A percentile compares a stretch with the other conserved stretches of the same genome.
Conservation (phyloP, 92 coral and sea anemone genomes). For the Ricordea florida region DNA sequence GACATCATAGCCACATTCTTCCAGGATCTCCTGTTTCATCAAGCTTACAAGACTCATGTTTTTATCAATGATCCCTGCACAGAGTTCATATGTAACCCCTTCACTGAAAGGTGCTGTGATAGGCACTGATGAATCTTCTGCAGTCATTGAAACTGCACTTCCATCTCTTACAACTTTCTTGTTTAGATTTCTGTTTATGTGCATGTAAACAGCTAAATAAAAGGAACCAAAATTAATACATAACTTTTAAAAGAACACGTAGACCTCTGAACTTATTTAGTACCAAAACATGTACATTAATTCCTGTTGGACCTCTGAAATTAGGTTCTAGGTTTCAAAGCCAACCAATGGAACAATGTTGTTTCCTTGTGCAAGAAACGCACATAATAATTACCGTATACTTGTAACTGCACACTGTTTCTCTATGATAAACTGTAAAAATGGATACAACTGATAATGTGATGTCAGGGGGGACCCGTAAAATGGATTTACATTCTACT, state of each 20-base stretch:
- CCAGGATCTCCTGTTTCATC: constrained; percentile 90
- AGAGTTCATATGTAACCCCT: constrained; percentile 94
- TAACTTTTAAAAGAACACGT: background rate
- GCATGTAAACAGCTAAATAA: constrained; percentile 94
- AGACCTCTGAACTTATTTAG: background rate
- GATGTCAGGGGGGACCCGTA: too few species aligned
- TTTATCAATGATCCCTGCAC: constrained; percentile 97
- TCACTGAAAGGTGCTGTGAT: constrained; percentile 68
- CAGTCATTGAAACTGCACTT: constrained; percentile 30
- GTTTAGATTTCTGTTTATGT: constrained; percentile 73
- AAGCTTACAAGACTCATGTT: constrained; percentile 64
- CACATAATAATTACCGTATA: too few species aligned
- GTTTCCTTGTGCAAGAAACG: too few species aligned
- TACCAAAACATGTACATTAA: background rate
- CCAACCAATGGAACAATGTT: too few species aligned
- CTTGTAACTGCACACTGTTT: too few species aligned
- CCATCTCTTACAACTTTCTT: constrained; percentile 20
- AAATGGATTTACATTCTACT: too few species aligned
- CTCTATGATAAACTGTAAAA: too few species aligned
- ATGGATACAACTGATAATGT: too few species aligned
- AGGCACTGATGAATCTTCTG: constrained; percentile 65
- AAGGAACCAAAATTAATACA: background rate
- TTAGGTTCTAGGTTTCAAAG: too few species aligned
- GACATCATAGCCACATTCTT: constrained; percentile 98
- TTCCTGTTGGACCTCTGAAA: background rate